Base-by-base conservation (phyloP, 2,888 invertebrate genomes). In the Balanococcus diminutus region DNA sequence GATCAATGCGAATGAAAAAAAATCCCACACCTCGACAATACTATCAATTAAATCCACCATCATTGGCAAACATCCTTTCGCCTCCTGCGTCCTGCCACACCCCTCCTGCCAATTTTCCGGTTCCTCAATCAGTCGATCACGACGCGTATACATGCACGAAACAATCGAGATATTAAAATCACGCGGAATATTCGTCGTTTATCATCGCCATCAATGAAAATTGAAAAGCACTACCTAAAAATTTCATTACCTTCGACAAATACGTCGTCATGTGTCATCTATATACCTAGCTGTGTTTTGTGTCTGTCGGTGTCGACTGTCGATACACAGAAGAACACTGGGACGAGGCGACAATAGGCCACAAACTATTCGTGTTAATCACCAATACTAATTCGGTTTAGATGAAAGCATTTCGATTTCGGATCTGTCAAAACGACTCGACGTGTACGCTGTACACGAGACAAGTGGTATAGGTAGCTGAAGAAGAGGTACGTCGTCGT, bases 401-500 rank as follows among this genome's bases (percentile, higher is more conserved):
- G 67, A 67, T 67, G 67, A 67, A 67, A 67, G 67, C 67, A 67
- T 67, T 67, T 67, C 28, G 67, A 67, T 67, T 67, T 67, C 67
- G 14, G 67, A 67, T 67, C 67, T 28, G 25, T 31, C 67, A 67
- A 67, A 46, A 46, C 46, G 46, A 46, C 46, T n/a, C 46, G n/a
- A 46, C 46, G n/a, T 11, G 11, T 36, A 36, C 36, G 4, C 36
- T 5, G 36, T 36, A 36, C 11, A 42, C 42, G 14, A 42, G n/a
- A n/a, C n/a, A n/a, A n/a, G n/a, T 22, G 22, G 22, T 9, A 3
- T 56, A 22, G 9, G 56, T 22, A 56, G 51, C n/a, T 51, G 8
- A 36, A 4, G 36, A 6, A 36, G 36, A 22, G 8, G 56, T 56
- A 67, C 67, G 67, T n/a, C n/a, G n/a, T n/a, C n/a, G n/a, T n/a